These are phyloP conservation scores for Ophioninae sp. DNA, from an alignment of 2,888 invertebrate species.

Conservation along the genomic window DNA sequence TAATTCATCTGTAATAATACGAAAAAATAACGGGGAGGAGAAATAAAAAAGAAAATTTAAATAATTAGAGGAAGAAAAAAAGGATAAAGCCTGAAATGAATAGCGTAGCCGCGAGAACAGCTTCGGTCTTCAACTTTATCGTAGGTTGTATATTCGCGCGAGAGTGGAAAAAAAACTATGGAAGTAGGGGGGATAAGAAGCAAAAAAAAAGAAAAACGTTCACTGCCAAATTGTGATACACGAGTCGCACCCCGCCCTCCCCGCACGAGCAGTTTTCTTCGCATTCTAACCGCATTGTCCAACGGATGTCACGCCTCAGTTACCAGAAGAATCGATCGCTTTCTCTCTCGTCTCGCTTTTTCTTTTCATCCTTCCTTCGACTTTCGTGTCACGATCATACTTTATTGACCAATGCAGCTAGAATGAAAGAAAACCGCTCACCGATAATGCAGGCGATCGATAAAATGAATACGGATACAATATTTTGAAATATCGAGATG, in stretches of 20 bases:
- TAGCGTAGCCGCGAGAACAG: slow-evolving; percentile 56
- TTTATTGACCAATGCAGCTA: slow-evolving; percentile 72
- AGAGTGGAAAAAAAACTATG: slow-evolving; percentile 50
- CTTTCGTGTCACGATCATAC: neutral
- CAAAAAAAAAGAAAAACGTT: slow-evolving; percentile 67
- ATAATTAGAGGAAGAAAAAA: slow-evolving; percentile 32
- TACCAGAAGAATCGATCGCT: slow-evolving; percentile 52
- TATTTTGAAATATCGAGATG: slow-evolving; percentile 65
- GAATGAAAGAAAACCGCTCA: slow-evolving; percentile 71
- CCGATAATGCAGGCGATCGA: slow-evolving; percentile 62
- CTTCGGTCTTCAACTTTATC: slow-evolving; percentile 62
- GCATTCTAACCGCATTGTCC: slow-evolving; percentile 72
- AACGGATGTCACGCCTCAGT: slow-evolving; percentile 58
- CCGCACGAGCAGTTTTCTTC: slow-evolving; percentile 48
- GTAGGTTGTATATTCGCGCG: slow-evolving; percentile 73
- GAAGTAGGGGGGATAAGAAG: slow-evolving; percentile 18
- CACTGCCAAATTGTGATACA: slow-evolving; percentile 81
- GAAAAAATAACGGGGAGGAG: slow-evolving; percentile 28
- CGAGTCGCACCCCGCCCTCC: slow-evolving; percentile 70
- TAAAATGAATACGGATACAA: slow-evolving; percentile 43
- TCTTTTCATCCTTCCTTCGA: neutral
- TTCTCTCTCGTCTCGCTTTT: neutral
- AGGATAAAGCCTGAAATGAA: slow-evolving; percentile 32
- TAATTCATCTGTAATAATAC: slow-evolving; percentile 65
- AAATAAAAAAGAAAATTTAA: slow-evolving; percentile 39